Percentiles rank a stretch among this genome's conserved stretches.
Conservation (phyloP, 2,797 vertebrate genomes). For the Notoglanidium macrostoma region DNA sequence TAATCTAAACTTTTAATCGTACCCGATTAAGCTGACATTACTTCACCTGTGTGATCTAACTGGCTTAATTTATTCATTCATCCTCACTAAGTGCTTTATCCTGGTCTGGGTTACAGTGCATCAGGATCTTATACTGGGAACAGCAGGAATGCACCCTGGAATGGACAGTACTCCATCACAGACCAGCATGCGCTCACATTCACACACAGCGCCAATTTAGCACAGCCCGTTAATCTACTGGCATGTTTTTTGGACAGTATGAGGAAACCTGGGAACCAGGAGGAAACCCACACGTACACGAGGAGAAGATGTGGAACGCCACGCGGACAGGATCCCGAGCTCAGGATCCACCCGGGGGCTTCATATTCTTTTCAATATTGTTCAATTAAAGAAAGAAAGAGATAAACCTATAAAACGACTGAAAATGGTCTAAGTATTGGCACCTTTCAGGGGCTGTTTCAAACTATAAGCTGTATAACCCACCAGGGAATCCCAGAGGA, state of each 20-base stretch:
- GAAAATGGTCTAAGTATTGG: background rate
- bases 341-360: background rate
- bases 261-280: background rate
- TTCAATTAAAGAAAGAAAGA: background rate
- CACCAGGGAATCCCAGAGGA: too few relatives aligned
- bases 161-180: background rate
- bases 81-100: background rate
- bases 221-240: background rate
- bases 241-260: background rate
- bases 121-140: background rate
- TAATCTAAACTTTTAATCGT: background rate
- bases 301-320: background rate
- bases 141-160: background rate
- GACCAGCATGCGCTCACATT: background rate
- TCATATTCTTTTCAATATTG: background rate
- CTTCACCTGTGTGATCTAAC: background rate
- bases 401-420: too few relatives aligned
- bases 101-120: too few relatives aligned
- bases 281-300: background rate
- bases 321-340: background rate
- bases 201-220: background rate
- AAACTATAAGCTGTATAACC: background rate
- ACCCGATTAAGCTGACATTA: background rate
- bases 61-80: background rate
- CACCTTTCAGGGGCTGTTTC: background rate